A percentile compares a stretch with the other conserved stretches of the same genome.
Conservation (phyloP, 2,888 invertebrate genomes). For the Dioctria linearis region DNA sequence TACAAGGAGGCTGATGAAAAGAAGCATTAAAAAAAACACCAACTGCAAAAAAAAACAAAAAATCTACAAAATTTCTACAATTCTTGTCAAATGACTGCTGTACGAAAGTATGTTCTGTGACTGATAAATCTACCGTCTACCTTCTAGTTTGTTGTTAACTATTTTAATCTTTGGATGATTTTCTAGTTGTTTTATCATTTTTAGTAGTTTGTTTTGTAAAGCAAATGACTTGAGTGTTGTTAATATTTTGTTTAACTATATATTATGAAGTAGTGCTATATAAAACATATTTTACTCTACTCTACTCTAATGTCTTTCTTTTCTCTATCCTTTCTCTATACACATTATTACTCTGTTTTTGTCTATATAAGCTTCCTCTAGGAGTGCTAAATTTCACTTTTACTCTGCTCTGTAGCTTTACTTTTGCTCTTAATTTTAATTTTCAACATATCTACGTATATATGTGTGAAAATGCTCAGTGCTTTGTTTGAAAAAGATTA, state of each 20-base stretch:
- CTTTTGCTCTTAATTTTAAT: neutral
- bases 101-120: slow-evolving; percentile 56
- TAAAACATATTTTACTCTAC: slow-evolving; percentile 47
- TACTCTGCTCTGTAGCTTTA: slow-evolving; percentile 5
- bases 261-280: slow-evolving; percentile 37
- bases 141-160: slow-evolving; percentile 56
- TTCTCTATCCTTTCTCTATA: slow-evolving; percentile 42
- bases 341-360: neutral
- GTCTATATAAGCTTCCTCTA: slow-evolving; percentile 32
- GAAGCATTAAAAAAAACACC: slow-evolving; percentile 63
- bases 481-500: no score
- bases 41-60: neutral
- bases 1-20: slow-evolving; percentile 86
- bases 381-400: slow-evolving; percentile 24
- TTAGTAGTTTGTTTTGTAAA: slow-evolving; percentile 31
- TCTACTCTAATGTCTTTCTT: slow-evolving; percentile 28
- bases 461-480: no score
- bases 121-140: slow-evolving; percentile 56
- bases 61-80: slow-evolving; percentile 30
- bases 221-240: slow-evolving; percentile 35
- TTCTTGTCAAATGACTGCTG: slow-evolving; percentile 55
- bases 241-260: slow-evolving; percentile 44
- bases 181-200: slow-evolving; percentile 52
- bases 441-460: neutral
- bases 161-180: slow-evolving; percentile 53